Conservation (phyloP, 1,140 invertebrate species). For the Bombus confusus region DNA sequence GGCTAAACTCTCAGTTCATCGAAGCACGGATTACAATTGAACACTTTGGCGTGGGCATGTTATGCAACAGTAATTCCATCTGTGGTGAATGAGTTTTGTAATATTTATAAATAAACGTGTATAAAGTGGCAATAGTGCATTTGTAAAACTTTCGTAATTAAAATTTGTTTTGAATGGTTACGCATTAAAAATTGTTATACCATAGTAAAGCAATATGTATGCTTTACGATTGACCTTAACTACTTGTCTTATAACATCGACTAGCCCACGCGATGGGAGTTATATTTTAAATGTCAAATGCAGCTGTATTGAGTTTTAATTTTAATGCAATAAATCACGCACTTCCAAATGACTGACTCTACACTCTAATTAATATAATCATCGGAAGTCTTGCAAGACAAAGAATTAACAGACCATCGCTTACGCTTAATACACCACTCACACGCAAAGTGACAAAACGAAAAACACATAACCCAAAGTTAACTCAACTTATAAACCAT, state of each 20-base stretch:
- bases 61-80: not conserved
- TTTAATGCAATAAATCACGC: no score
- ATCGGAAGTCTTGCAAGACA: not conserved
- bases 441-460: not conserved
- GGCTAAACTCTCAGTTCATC: not conserved
- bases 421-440: not conserved
- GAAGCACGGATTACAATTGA: not conserved
- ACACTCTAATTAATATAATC: no score
- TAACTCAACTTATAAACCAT: not conserved
- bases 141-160: not conserved
- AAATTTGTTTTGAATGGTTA: not conserved
- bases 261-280: no score
- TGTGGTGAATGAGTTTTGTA: not conserved
- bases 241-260: not conserved
- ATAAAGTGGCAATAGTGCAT: not conserved
- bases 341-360: no score
- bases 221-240: not conserved
- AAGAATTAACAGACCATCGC: not conserved
- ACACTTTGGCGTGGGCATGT: not conserved
- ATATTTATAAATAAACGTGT: not conserved
- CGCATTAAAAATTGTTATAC: not conserved
- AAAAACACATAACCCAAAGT: not conserved
- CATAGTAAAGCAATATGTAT: not conserved
- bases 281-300: no score
- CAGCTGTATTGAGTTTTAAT: no score